Percentiles rank a stretch among this genome's conserved stretches.
Evolutionary conservation across 2,888 invertebrate species (phyloP).

Genomic region (Hypena proboscidalis): DNA sequence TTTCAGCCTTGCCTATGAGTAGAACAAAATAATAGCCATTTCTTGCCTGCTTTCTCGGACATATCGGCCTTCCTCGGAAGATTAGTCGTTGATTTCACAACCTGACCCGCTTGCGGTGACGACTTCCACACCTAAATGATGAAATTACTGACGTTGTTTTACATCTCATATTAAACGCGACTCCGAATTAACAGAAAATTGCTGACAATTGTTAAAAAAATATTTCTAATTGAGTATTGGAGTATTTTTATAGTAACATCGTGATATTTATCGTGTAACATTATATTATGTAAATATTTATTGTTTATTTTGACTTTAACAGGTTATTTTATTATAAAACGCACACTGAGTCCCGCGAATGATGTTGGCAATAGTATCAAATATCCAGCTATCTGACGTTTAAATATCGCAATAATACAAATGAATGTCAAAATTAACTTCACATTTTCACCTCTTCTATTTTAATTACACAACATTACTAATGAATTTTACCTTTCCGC

Average conservation of each 20-base stretch:
- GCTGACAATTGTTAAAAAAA: constrained; percentile 35
- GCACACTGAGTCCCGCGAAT: too few species aligned
- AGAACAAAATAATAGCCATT: neutral
- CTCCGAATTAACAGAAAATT: constrained; percentile 31
- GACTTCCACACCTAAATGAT: constrained; percentile 42
- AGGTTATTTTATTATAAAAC: too few species aligned
- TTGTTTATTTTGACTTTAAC: too few species aligned
- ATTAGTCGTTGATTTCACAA: constrained; percentile 49
- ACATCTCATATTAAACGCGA: constrained; percentile 35
- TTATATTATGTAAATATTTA: too few species aligned
- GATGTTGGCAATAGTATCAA: too few species aligned
- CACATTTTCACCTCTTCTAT: too few species aligned
- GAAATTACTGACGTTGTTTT: constrained; percentile 47
- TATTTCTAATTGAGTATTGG: constrained; percentile 12
- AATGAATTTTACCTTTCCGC: constrained; percentile 31
- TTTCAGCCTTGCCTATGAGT: too few species aligned
- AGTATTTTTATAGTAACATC: neutral
- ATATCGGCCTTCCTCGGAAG: constrained; percentile 37
- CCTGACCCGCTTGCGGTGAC: constrained; percentile 50
- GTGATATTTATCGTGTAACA: too few species aligned
- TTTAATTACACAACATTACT: too few species aligned
- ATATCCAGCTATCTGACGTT: too few species aligned
- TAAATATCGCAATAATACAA: too few species aligned
- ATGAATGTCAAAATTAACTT: too few species aligned
- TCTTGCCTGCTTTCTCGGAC: constrained; percentile 6